Percentiles rank a stretch among this genome's conserved stretches.
phyloP scores from a whole-genome alignment of 2,113 vertebrate species.

The Candoia aspera region DNA sequence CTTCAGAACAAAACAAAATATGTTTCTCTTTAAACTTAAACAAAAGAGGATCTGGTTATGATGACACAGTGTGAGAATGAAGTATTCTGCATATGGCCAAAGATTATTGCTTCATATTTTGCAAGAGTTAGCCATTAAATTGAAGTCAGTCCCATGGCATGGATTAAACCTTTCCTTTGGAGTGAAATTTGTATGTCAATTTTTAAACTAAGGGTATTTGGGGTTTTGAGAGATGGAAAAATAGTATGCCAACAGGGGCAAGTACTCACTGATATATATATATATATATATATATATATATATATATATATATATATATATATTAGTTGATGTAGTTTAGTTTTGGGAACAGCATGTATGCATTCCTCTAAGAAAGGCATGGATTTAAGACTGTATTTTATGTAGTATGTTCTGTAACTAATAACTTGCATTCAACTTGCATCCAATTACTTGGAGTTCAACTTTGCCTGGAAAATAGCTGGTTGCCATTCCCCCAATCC shows the following conservation, averaged over 20 bases:
- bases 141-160: neutral
- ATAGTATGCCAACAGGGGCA: neutral
- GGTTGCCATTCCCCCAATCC: neutral
- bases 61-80: neutral
- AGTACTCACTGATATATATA: neutral
- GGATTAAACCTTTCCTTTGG: neutral
- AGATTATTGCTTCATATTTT: neutral
- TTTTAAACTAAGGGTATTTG: neutral
- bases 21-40: neutral
- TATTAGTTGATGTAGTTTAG: neutral
- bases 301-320: neutral
- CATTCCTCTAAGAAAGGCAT: neutral
- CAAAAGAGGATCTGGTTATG: neutral
- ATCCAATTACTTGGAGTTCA: too few relatives aligned
- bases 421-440: neutral
- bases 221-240: neutral
- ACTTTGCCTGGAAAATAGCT: neutral
- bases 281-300: neutral
- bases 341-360: neutral
- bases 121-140: neutral
- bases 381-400: neutral
- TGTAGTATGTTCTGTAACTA: neutral
- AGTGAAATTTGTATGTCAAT: neutral
- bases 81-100: too few relatives aligned
- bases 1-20: neutral